Evolutionary conservation across 2,888 invertebrate genomes (phyloP).

Genomic region (Lutraria lutraria): DNA sequence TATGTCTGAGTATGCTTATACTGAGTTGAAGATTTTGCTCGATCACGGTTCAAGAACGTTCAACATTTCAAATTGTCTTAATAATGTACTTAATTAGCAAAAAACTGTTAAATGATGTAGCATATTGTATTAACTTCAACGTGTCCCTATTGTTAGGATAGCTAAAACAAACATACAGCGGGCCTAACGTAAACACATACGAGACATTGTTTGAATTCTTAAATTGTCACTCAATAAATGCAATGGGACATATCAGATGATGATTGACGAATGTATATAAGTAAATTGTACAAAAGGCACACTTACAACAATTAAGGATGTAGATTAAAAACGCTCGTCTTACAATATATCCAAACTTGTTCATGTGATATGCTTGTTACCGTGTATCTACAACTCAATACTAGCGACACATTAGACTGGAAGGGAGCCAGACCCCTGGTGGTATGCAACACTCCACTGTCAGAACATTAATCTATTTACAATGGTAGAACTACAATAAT

Average conservation of each 20-base stretch:
- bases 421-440: slow-evolving; percentile 12
- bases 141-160: too few relatives aligned
- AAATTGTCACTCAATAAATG: neutral
- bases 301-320: neutral
- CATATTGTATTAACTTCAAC: too few relatives aligned
- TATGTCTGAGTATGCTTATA: too few relatives aligned
- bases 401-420: neutral
- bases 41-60: too few relatives aligned
- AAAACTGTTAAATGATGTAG: too few relatives aligned
- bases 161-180: too few relatives aligned
- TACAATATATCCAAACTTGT: neutral
- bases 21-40: too few relatives aligned
- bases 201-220: too few relatives aligned
- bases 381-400: neutral
- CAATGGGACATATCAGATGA: neutral
- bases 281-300: neutral
- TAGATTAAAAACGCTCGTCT: neutral
- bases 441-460: neutral
- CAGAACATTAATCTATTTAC: neutral
- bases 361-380: neutral
- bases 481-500: neutral
- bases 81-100: too few relatives aligned
- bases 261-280: neutral
- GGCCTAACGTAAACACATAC: too few relatives aligned
- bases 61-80: too few relatives aligned